Conservation (phyloP, 2,113 vertebrate genomes). For the Petrocephalus zakoni region DNA sequence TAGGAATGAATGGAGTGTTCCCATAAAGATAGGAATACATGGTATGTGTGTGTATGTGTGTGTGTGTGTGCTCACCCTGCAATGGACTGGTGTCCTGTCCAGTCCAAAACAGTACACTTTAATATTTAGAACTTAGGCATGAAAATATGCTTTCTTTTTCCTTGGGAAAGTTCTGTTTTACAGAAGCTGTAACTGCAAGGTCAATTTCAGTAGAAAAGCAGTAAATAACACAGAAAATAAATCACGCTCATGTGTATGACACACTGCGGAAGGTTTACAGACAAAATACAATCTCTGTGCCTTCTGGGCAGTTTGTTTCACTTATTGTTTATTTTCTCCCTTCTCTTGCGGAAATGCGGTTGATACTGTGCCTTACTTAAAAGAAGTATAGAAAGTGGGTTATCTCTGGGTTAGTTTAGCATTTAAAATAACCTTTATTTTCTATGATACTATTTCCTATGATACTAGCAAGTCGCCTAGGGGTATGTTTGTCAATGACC, state of each 20-base stretch:
- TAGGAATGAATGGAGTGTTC: too few species aligned
- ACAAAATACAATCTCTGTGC: conserved; percentile 18
- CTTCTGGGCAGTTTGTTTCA: neutral
- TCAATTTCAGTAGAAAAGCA: neutral
- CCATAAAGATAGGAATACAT: too few species aligned
- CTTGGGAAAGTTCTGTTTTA: neutral
- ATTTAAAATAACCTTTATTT: neutral
- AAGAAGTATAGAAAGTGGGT: conserved; percentile 33
- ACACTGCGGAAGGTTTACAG: conserved; percentile 5
- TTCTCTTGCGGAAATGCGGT: conserved; percentile 24
- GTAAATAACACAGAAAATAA: neutral
- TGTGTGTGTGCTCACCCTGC: too few species aligned
- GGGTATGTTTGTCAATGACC: neutral
- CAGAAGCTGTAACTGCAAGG: neutral
- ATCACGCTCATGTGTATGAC: neutral
- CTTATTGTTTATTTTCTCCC: conserved; percentile 19
- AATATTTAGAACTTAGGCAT: neutral
- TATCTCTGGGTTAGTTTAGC: conserved; percentile 33
- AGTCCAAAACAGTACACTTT: neutral
- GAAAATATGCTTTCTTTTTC: neutral
- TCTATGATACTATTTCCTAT: neutral
- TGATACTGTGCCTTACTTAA: neutral
- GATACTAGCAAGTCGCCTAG: neutral
- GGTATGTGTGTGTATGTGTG: neutral
- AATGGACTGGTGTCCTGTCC: too few species aligned